These are phyloP conservation scores for Nyctalus aviator DNA, from an alignment of 2,797 vertebrate species.

Conservation along the genomic window DNA sequence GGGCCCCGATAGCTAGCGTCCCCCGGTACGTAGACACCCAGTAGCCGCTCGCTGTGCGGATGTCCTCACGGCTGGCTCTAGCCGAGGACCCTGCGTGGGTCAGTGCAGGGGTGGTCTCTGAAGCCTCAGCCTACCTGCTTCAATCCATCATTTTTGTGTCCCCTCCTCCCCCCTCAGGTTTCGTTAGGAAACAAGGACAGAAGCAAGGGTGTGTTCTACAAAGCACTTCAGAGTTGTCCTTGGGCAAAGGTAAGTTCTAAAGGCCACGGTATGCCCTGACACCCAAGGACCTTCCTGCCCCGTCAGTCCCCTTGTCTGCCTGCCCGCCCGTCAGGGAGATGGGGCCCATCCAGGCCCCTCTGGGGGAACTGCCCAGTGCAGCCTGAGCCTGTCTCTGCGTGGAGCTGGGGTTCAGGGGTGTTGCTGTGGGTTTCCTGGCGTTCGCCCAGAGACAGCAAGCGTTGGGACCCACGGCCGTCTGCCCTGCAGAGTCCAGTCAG, in stretches of 20 bases:
- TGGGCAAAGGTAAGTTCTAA: conserved; percentile 94
- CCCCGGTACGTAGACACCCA: rapidly evolving
- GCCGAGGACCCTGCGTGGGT: rapidly evolving
- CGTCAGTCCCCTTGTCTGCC: neutral
- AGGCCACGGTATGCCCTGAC: too few species aligned
- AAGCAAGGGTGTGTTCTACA: conserved; percentile 96
- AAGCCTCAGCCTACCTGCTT: neutral
- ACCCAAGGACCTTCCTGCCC: neutral
- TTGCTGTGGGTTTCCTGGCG: neutral
- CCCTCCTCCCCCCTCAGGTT: conserved; percentile 86
- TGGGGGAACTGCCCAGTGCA: neutral
- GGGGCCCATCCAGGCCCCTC: neutral
- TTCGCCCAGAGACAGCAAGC: rapidly evolving
- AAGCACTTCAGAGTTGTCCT: conserved; percentile 96
- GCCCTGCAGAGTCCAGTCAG: neutral
- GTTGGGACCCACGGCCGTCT: rapidly evolving
- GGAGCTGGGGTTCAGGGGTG: neutral
- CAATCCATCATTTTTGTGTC: rapidly evolving
- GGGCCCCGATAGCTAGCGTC: neutral
- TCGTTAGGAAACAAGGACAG: conserved; percentile 92
- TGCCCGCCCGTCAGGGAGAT: neutral
- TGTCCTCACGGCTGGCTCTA: rapidly evolving
- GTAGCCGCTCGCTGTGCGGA: rapidly evolving
- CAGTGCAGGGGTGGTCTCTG: rapidly evolving
- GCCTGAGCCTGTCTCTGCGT: neutral